Base-by-base conservation (phyloP, 1,140 invertebrate species). In the Eumaeus atala region DNA sequence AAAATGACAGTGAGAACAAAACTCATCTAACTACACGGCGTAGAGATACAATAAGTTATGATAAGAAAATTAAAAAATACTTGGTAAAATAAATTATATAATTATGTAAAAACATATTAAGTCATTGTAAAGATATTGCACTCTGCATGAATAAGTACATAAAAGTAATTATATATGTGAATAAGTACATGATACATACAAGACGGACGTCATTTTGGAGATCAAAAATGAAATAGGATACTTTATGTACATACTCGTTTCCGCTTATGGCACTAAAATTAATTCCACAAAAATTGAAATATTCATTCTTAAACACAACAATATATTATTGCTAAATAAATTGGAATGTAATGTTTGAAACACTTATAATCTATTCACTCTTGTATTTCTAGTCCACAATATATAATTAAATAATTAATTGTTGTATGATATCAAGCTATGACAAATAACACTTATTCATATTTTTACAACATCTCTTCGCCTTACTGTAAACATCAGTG, bases 221-320 rank as follows among this genome's bases (percentile, higher is more conserved):
- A 67, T 67, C 57, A 56, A 48, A 59, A 54, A 51, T 55, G 37
- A 21, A 58, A 61, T 58, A 47, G 18, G 21, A 54, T 49, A 52
- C 14, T 55, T 51, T 51, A 37, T 53, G 47, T 50, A 50, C 47
- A 49, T 44, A 59, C 21, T 17, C 33, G 17, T 44, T 49, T 42
- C n/a, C 33, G 40, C 51, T 57, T 69, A 73, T 73, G 71, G 71
- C 71, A 73, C 71, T 73, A 70, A 55, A 61, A 65, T 48, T 62
- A 49, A 60, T 56, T 55, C 47, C 44, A 60, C 56, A 64, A 51
- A 52, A 54, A 62, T 57, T 62, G 58, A 56, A 60, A 47, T 55
- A 61, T 56, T 48, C 56, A 56, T 50, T 51, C 58, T 54, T 58
- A 50, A 50, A 63, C 14, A 28, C 21, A 59, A 42, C 33, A 58